Conservation (phyloP, 35 echinoderm and acorn worm genomes). For the Holothuria glaberrima region DNA sequence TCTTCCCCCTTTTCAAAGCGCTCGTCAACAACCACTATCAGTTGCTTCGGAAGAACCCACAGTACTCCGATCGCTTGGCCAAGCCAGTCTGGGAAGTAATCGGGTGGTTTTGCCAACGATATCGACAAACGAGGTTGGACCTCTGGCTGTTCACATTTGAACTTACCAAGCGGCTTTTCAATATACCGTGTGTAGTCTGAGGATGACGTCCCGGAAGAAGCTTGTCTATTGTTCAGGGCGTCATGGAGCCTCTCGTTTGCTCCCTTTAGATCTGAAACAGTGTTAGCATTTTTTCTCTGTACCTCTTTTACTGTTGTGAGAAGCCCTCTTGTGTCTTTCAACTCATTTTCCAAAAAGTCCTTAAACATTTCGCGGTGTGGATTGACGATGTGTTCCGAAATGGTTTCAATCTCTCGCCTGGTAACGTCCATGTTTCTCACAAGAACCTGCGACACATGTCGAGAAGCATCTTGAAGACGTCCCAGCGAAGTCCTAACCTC, state of each 20-base stretch:
- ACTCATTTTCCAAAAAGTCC: not conserved
- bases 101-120: not conserved
- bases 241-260: not conserved
- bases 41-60: conserved; percentile 34
- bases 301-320: not conserved
- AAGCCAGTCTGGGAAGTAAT: conserved; percentile 42
- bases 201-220: not conserved
- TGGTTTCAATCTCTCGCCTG: not conserved
- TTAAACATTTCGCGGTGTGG: conserved; percentile 8
- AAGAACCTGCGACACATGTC: not conserved
- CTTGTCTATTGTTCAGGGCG: not conserved
- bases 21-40: conserved; percentile 39
- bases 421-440: not conserved
- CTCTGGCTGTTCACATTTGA: not conserved
- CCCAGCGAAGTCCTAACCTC: not conserved
- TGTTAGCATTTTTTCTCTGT: not conserved
- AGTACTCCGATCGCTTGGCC: conserved; percentile 18
- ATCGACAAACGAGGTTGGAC: not conserved
- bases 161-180: not conserved
- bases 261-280: not conserved
- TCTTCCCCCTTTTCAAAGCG: conserved; percentile 8
- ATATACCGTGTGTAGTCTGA: not conserved
- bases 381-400: not conserved
- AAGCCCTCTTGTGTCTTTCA: not conserved
- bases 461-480: not conserved